These are phyloP conservation scores for Asteroscopus sphinx DNA, from an alignment of 2,888 invertebrate genomes.

Conservation along the genomic window DNA sequence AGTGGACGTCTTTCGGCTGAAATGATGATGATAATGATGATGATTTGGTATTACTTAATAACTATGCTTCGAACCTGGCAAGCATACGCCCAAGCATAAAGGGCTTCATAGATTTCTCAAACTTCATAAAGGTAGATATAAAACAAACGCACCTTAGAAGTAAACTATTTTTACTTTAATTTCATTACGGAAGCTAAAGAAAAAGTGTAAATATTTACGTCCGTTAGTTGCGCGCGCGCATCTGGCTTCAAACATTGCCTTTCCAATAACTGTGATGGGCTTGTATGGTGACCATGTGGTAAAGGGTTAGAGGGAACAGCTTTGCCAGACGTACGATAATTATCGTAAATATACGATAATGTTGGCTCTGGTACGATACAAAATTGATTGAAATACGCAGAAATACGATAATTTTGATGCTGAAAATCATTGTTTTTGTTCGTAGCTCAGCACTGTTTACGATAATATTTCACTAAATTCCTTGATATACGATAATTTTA, in stretches of 20 bases:
- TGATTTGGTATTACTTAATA: no score
- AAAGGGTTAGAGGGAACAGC: slow-evolving; percentile 8
- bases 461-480: no score
- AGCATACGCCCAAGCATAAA: background rate
- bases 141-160: slow-evolving; percentile 54
- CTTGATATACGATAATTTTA: no score
- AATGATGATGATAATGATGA: no score
- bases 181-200: slow-evolving; percentile 75
- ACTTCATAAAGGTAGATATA: slow-evolving; percentile 46
- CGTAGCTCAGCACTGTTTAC: no score
- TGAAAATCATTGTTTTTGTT: no score
- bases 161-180: slow-evolving; percentile 67
- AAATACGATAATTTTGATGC: no score
- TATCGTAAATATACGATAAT: no score
- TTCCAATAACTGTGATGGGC: slow-evolving; percentile 57
- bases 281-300: slow-evolving; percentile 39
- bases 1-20: no score
- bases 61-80: no score
- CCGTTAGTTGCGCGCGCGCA: slow-evolving; percentile 62
- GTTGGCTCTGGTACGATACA: no score
- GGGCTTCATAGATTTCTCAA: slow-evolving; percentile 37
- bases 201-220: slow-evolving; percentile 81
- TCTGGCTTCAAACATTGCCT: slow-evolving; percentile 61
- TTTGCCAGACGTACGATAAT: background rate
- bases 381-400: no score